Evolutionary conservation across 2,113 vertebrate genomes (phyloP).

Genomic region (Aegithalos caudatus): DNA sequence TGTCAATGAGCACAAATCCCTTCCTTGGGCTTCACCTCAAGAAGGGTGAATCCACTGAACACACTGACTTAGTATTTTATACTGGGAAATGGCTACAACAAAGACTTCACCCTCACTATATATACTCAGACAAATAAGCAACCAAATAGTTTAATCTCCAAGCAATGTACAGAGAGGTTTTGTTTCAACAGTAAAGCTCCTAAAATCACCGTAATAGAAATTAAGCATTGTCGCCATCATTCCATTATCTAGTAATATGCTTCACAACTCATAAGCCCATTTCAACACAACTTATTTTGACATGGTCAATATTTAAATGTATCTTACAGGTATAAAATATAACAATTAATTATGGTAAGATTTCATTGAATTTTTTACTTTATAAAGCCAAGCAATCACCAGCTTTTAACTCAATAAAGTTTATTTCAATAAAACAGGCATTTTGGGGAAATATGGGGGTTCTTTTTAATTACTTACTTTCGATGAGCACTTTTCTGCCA

Average conservation of each 20-base stretch:
- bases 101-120: neutral
- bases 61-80: neutral
- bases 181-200: neutral
- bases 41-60: neutral
- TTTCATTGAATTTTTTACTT: neutral
- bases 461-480: slow-evolving; percentile 83
- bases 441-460: neutral
- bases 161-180: neutral
- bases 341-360: neutral
- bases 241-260: neutral
- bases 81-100: neutral
- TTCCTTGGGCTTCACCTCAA: neutral
- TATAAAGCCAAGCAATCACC: neutral
- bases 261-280: rapidly evolving
- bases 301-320: neutral
- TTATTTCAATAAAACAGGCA: neutral
- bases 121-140: neutral
- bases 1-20: neutral
- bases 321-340: neutral
- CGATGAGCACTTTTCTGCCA: slow-evolving; percentile 83
- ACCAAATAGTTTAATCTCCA: neutral
- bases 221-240: neutral
- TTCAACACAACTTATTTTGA: neutral
- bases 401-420: neutral
- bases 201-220: neutral